Base-by-base conservation (phyloP, 1,140 invertebrate genomes). In the Trinorchestia longiramus region DNA sequence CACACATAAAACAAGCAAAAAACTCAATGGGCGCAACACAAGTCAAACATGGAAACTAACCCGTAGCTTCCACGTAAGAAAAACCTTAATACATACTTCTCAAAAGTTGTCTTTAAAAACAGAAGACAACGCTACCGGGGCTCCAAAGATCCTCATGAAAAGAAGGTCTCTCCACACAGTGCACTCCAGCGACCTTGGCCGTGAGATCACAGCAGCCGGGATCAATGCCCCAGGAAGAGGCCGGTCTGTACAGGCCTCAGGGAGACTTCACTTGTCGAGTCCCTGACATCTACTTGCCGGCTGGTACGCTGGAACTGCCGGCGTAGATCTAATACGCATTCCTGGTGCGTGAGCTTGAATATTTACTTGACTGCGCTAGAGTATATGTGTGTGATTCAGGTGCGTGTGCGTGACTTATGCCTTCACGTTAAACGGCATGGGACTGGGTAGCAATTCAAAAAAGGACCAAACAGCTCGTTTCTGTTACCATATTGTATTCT, bases 171-270 rank as follows among this genome's bases (percentile, higher is more conserved):
- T 28, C 3, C 47, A 53, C 47, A 53, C 47, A 53, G 47, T 53
- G 47, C 41, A 36, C 88, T 41, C 88, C 41, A 90, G 41, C 88
- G 88, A 42, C 88, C 88, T 90, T 90, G 88, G 88, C 88, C 43
- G 88, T 41, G 88, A 42, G 88, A 90, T 17, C 88, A 1, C 88
- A 28, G 43, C 88, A 42, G 41, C 88, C n/a, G 43, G 36, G 88
- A 90, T 90, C 88, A 90, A 90, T 90, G 88, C 88, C 88, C 88
- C 41, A 36, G 28, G 88, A 90, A 90, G 43, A 90, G 36, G 36
- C 88, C 88, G 41, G 28, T 28, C 0, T 43, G 43, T 41, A 15
- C 88, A 90, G 88, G 43, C 88, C 43, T 15, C 11, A 42, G 88
- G 88, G 36, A 6, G 47, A 53, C 47, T 53, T 53, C 19, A 53